These are phyloP conservation scores for Chelon auratus DNA, from an alignment of 2,797 vertebrate species.

Conservation along the genomic window DNA sequence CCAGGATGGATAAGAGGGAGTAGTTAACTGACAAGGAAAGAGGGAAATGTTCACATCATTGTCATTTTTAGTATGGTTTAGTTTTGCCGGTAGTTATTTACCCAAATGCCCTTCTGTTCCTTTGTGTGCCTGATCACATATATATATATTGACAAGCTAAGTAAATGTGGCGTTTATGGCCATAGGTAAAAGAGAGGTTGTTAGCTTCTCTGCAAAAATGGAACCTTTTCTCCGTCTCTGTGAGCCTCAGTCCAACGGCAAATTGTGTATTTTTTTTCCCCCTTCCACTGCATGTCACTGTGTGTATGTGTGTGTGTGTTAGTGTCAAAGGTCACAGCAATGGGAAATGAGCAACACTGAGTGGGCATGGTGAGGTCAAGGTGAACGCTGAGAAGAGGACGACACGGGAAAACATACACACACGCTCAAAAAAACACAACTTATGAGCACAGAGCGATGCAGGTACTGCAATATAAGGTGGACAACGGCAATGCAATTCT, in stretches of 20 bases:
- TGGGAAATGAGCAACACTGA: constrained; percentile 70
- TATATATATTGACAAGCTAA: constrained; percentile 12
- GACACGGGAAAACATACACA: constrained; percentile 4
- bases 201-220: constrained; percentile 13
- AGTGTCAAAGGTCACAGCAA: constrained; percentile 58
- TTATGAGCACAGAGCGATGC: not conserved
- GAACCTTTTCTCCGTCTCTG: constrained; percentile 35
- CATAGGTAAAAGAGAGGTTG: not conserved
- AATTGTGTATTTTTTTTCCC: constrained; percentile 27
- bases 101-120: constrained; percentile 5
- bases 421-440: not conserved
- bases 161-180: constrained; percentile 27
- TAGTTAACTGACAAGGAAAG: constrained; percentile 22
- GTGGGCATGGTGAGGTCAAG: constrained; percentile 63
- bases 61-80: constrained; percentile 25
- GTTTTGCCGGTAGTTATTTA: constrained; percentile 1
- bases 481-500: not conserved
- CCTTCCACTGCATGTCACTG: constrained; percentile 12
- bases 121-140: constrained; percentile 33
- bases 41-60: constrained; percentile 13
- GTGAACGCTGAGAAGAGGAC: constrained; percentile 57
- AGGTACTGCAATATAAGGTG: constrained; percentile 3
- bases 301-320: constrained; percentile 11
- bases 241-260: constrained; percentile 17
- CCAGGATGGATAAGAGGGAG: constrained; percentile 6